phyloP scores from a whole-genome alignment of 2,797 vertebrate species.

The Amphiprion clarkii region DNA sequence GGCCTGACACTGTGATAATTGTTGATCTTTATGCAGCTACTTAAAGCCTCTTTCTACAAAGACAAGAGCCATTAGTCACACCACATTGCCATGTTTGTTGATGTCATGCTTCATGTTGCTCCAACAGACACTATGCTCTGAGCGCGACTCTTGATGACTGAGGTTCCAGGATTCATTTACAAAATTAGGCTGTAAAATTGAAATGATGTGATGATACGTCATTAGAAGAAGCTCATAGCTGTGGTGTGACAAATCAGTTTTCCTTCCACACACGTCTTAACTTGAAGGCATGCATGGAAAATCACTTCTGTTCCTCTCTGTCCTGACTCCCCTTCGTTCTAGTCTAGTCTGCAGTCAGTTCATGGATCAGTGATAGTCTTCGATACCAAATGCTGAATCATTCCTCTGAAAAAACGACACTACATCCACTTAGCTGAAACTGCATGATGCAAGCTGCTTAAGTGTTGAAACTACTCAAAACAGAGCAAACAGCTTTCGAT shows the following conservation, averaged over 20 bases:
- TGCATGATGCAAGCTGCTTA: neutral
- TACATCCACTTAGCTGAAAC: slow-evolving; percentile 7
- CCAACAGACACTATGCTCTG: neutral
- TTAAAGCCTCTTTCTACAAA: slow-evolving; percentile 7
- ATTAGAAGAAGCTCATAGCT: slow-evolving; percentile 2
- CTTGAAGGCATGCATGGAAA: slow-evolving; percentile 21
- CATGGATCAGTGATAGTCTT: neutral
- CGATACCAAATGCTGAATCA: neutral
- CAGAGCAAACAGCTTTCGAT: neutral
- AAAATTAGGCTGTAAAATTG: slow-evolving; percentile 24
- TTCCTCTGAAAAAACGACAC: slow-evolving; percentile 5
- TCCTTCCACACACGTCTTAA: neutral
- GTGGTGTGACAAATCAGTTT: slow-evolving; percentile 11
- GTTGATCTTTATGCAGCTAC: slow-evolving; percentile 14
- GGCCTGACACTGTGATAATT: slow-evolving; percentile 26
- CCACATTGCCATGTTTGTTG: neutral
- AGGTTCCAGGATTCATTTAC: neutral
- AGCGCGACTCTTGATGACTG: neutral
- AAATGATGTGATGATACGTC: neutral
- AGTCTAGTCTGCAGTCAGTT: neutral
- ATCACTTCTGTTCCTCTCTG: neutral
- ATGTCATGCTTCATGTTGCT: neutral
- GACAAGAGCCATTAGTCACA: slow-evolving; percentile 20
- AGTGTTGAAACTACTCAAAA: neutral
- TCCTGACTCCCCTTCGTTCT: neutral